A percentile compares a stretch with the other conserved stretches of the same genome.
phyloP scores from a whole-genome alignment of 1,140 invertebrate genomes.

The Pissodes strobi region DNA sequence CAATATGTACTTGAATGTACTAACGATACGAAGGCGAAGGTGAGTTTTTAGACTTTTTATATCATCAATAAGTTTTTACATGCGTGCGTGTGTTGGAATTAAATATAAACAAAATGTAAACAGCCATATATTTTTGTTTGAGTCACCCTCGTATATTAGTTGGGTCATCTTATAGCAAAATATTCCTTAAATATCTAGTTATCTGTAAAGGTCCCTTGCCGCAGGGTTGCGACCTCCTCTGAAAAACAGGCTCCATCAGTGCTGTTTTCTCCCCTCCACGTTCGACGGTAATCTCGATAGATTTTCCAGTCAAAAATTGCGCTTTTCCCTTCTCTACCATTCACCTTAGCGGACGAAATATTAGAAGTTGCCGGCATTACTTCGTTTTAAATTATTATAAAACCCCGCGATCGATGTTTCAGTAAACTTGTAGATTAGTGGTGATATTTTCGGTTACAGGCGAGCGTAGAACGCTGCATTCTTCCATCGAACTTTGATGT shows the following conservation, averaged over 20 bases:
- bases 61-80: too few relatives aligned
- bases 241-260: slow-evolving; percentile 33
- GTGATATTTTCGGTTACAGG: not conserved
- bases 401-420: too few relatives aligned
- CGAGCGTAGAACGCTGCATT: not conserved
- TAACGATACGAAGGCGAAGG: not conserved
- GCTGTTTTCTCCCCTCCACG: slow-evolving; percentile 15
- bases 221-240: slow-evolving; percentile 30
- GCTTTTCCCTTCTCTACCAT: not conserved
- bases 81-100: too few relatives aligned
- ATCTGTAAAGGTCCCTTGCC: not conserved
- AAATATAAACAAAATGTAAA: too few relatives aligned
- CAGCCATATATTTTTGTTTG: not conserved
- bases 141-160: not conserved
- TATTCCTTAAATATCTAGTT: not conserved
- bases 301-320: slow-evolving; percentile 3
- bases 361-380: too few relatives aligned
- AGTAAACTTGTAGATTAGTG: not conserved
- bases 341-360: too few relatives aligned
- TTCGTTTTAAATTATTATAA: too few relatives aligned
- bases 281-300: not conserved
- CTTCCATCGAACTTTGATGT: not conserved
- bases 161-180: not conserved
- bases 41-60: not conserved
- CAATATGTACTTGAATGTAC: too few relatives aligned